A percentile compares a stretch with the other conserved stretches of the same genome.
Evolutionary conservation across 37 sponge, comb jelly and placozoan species (phyloP).

Genomic region (Tethya wilhelma): DNA sequence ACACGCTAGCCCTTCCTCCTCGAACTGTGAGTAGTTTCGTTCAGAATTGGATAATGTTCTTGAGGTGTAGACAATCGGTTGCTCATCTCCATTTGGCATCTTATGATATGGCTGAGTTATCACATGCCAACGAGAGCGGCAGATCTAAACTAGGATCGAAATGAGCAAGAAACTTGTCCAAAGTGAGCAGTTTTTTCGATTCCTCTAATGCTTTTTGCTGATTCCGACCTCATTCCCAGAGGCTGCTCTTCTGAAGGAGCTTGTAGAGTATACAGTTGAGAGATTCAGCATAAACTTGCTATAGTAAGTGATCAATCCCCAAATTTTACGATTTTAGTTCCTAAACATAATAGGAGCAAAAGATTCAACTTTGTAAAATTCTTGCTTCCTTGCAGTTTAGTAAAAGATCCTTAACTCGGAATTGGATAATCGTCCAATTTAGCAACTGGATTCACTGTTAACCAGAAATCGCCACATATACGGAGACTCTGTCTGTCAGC

Average conservation of each 20-base stretch:
- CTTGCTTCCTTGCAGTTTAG: conserved; percentile 15
- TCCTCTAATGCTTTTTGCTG: not conserved
- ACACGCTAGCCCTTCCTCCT: too few relatives aligned
- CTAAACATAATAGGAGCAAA: conserved; percentile 6
- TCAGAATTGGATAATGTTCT: conserved; percentile 9
- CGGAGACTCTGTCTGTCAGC: too few relatives aligned
- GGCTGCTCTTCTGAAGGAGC: not conserved
- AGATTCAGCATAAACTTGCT: not conserved
- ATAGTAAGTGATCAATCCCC: conserved; percentile 37
- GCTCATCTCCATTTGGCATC: not conserved
- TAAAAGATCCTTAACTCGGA: conserved; percentile 28
- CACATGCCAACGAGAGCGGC: conserved; percentile 19
- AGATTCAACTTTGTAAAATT: conserved; percentile 32
- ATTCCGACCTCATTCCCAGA: conserved; percentile 13
- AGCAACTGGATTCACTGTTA: conserved; percentile 26
- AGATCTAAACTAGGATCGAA: conserved; percentile 25
- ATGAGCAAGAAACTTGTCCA: conserved; percentile 24
- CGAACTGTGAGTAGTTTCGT: conserved; percentile 22
- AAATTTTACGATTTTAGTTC: conserved; percentile 14
- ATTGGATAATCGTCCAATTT: conserved; percentile 29
- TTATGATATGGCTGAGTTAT: conserved; percentile 3
- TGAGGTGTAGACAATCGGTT: conserved; percentile 18
- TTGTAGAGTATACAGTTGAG: not conserved
- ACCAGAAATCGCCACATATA: conserved; percentile 28
- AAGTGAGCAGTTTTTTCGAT: conserved; percentile 7